Percentiles rank a stretch among this genome's conserved stretches.
Conservation (phyloP, 2,888 invertebrate genomes). For the Brassicogethes aeneus region DNA sequence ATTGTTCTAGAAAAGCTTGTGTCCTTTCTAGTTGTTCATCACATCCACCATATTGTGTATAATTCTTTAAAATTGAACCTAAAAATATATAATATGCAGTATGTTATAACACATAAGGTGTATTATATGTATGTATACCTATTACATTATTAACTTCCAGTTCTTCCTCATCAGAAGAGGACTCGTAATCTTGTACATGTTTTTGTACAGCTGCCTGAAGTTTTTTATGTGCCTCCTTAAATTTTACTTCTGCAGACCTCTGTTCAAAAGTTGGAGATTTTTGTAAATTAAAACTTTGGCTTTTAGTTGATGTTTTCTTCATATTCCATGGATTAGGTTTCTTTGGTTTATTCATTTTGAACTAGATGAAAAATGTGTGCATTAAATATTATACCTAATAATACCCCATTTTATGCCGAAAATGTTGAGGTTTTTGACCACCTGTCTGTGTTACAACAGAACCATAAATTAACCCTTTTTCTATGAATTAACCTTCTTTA, state of each 20-base stretch:
- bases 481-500: no score
- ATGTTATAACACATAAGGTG: slow-evolving; percentile 8
- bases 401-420: no score
- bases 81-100: slow-evolving; percentile 12
- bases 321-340: slow-evolving; percentile 26
- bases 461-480: no score
- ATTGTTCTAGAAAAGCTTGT: slow-evolving; percentile 66
- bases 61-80: slow-evolving; percentile 46
- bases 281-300: slow-evolving; percentile 8
- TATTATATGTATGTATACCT: no score
- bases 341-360: slow-evolving; percentile 15
- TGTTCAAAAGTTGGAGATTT: slow-evolving; percentile 12
- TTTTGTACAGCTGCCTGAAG: slow-evolving; percentile 45
- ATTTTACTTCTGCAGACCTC: slow-evolving; percentile 32
- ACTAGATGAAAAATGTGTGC: no score
- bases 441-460: no score
- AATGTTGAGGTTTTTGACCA: no score
- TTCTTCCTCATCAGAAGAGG: slow-evolving; percentile 48
- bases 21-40: slow-evolving; percentile 49
- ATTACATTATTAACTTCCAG: slow-evolving; percentile 42
- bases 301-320: slow-evolving; percentile 16
- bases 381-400: no score
- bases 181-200: slow-evolving; percentile 42
- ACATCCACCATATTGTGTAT: slow-evolving; percentile 37
- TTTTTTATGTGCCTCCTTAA: slow-evolving; percentile 42